phyloP scores from a whole-genome alignment of 2,888 invertebrate species.

The Microplitis deprimator region DNA sequence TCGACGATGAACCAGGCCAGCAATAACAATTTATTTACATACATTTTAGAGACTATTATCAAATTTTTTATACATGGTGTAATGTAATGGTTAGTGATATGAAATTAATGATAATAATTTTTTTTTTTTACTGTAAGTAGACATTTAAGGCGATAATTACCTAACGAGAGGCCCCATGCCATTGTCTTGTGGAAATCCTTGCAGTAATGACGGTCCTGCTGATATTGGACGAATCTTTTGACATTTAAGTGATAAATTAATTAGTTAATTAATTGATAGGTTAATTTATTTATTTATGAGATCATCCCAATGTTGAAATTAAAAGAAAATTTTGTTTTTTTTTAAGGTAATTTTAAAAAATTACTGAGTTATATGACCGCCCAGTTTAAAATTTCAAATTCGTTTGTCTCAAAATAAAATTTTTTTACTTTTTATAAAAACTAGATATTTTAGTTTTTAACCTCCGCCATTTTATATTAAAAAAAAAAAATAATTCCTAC shows the following conservation, averaged over 20 bases:
- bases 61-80: slow-evolving; percentile 2
- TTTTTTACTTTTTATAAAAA: too few relatives aligned
- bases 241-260: neutral
- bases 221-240: slow-evolving; percentile 75
- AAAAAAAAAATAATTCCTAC: too few relatives aligned
- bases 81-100: neutral
- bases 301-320: too few relatives aligned
- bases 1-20: slow-evolving; percentile 62
- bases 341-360: slow-evolving; percentile 11
- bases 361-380: slow-evolving; percentile 18
- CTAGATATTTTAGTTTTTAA: too few relatives aligned
- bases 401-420: too few relatives aligned
- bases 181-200: slow-evolving; percentile 73
- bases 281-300: slow-evolving; percentile 12
- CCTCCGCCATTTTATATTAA: too few relatives aligned
- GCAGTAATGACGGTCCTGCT: slow-evolving; percentile 74
- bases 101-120: too few relatives aligned
- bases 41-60: slow-evolving; percentile 17
- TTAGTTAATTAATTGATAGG: slow-evolving; percentile 28
- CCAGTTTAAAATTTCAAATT: too few relatives aligned
- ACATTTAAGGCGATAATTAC: slow-evolving; percentile 64
- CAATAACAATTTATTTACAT: slow-evolving; percentile 60
- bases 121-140: neutral
- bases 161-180: slow-evolving; percentile 75
- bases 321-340: too few relatives aligned